Conservation (phyloP, 1,140 invertebrate species). For the Caerostris extrusa region DNA sequence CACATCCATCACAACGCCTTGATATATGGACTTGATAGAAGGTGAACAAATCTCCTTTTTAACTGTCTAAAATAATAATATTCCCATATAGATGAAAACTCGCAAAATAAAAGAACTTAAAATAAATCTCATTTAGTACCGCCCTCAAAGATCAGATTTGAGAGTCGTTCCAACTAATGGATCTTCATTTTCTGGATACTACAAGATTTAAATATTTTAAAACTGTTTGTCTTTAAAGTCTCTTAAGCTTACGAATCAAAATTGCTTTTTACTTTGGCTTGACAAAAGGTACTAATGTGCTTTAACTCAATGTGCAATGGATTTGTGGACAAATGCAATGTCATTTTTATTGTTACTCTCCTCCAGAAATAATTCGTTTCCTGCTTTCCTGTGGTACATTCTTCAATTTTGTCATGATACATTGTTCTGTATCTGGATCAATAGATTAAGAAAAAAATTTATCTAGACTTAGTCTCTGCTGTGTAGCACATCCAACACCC, state of each 20-base stretch:
- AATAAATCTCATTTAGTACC: too few species aligned
- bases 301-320: too few species aligned
- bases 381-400: not conserved
- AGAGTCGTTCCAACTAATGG: not conserved
- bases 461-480: not conserved
- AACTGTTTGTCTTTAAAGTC: not conserved
- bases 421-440: not conserved
- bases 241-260: too few species aligned
- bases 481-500: not conserved
- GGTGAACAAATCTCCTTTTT: too few species aligned
- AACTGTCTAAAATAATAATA: too few species aligned
- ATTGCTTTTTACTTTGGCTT: too few species aligned
- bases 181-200: not conserved
- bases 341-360: too few species aligned
- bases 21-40: not conserved
- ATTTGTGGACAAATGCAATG: too few species aligned
- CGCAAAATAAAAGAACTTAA: too few species aligned
- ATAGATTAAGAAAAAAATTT: not conserved
- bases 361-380: too few species aligned
- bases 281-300: too few species aligned
- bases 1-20: not conserved
- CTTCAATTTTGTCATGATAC: not conserved
- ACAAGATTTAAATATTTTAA: not conserved
- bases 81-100: too few species aligned
- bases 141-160: not conserved